Percentiles rank a stretch among this genome's conserved stretches.
Conservation (phyloP, 2,113 vertebrate genomes). For the Aptenodytes forsteri region DNA sequence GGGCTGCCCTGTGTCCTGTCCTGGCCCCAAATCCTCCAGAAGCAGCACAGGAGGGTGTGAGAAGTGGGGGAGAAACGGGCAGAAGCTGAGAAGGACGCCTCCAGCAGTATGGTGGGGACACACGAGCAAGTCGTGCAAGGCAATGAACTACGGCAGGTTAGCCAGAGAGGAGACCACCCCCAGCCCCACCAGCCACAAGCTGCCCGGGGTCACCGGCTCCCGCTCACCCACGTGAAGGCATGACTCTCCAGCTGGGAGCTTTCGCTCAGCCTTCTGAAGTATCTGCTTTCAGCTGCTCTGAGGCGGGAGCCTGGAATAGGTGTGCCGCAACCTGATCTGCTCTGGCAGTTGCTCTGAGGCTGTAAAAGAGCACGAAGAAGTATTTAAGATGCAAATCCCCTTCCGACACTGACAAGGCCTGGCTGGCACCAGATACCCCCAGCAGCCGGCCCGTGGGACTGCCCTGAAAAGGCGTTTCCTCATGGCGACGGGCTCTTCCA, state of each 20-base stretch:
- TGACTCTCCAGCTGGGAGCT: not conserved
- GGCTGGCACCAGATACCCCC: not conserved
- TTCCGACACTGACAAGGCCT: not conserved
- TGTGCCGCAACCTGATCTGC: slow-evolving; percentile 22
- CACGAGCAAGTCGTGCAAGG: fast-evolving
- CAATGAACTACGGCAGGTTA: not conserved
- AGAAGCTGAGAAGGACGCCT: not conserved
- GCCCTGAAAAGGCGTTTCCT: not conserved
- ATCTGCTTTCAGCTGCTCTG: slow-evolving; percentile 35
- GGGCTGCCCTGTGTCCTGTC: not conserved
- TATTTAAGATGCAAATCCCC: not conserved
- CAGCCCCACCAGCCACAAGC: not conserved
- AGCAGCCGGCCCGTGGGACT: not conserved
- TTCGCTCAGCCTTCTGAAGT: not conserved
- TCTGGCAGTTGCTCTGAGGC: slow-evolving; percentile 32
- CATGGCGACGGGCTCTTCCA: not conserved
- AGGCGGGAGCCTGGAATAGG: slow-evolving; percentile 33
- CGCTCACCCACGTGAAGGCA: not conserved
- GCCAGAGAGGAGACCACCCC: not conserved
- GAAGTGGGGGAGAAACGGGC: not conserved
- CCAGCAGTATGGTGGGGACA: not conserved
- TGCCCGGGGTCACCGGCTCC: not conserved
- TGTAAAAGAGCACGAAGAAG: not conserved
- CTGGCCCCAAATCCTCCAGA: not conserved
- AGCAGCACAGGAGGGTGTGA: not conserved